phyloP scores from a whole-genome alignment of 2,888 invertebrate genomes.

The Nephrotoma appendiculata region DNA sequence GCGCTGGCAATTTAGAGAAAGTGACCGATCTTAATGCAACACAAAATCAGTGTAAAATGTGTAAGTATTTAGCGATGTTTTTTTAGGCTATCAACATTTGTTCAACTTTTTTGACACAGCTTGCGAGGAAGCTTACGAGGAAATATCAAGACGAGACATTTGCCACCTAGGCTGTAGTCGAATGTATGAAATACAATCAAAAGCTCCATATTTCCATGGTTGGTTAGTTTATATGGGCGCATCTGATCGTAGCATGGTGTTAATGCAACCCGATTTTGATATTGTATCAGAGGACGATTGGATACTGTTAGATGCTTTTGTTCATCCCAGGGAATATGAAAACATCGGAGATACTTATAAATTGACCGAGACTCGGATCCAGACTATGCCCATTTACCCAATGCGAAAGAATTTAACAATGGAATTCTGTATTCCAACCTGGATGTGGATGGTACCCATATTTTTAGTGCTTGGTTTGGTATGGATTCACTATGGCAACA shows the following conservation, averaged over 20 bases:
- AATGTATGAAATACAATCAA: slow-evolving; percentile 8
- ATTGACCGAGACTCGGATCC: slow-evolving; percentile 5
- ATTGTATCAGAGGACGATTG: slow-evolving; percentile 9
- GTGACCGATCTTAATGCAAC: slow-evolving; percentile 7
- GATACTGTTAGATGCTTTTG: slow-evolving; percentile 8
- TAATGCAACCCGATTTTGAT: slow-evolving; percentile 9
- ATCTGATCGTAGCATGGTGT: slow-evolving; percentile 5
- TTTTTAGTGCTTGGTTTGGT: neutral
- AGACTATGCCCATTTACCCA: slow-evolving; percentile 5
- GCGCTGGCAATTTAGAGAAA: slow-evolving; percentile 7
- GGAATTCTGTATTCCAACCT: slow-evolving; percentile 8
- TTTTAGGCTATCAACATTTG: neutral
- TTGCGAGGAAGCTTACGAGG: slow-evolving; percentile 8
- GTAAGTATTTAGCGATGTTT: slow-evolving; percentile 3
- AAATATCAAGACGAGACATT: neutral
- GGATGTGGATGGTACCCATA: slow-evolving; percentile 9
- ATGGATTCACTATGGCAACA: slow-evolving; percentile 3
- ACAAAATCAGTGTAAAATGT: slow-evolving; percentile 6
- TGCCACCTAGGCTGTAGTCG: slow-evolving; percentile 8
- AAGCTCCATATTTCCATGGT: slow-evolving; percentile 9
- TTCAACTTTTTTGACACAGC: neutral
- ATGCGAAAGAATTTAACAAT: slow-evolving; percentile 1
- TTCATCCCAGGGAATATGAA: slow-evolving; percentile 7
- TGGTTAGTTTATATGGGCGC: slow-evolving; percentile 11
- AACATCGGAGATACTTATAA: slow-evolving; percentile 2